Conservation (phyloP, 2,888 invertebrate genomes). For the Volucella zonaria region DNA sequence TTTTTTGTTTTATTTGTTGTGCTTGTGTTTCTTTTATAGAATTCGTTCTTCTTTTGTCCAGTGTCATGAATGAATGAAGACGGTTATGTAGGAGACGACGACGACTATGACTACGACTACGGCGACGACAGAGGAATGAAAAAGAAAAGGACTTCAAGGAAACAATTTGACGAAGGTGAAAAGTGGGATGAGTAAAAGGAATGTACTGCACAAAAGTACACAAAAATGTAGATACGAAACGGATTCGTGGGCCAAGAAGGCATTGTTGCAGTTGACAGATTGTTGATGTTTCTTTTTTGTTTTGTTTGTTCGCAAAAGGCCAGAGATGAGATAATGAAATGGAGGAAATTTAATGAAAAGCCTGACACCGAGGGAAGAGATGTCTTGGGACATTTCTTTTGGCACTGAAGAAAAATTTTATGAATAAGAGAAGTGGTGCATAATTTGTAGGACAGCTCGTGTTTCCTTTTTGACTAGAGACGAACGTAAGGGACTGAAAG, state of each 20-base stretch:
- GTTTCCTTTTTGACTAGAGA: neutral
- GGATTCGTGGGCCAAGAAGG: constrained; percentile 18
- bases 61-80: constrained; percentile 34
- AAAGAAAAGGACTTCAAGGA: constrained; percentile 14
- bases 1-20: neutral
- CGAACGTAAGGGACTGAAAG: too few relatives aligned
- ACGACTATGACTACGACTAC: neutral
- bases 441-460: neutral
- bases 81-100: constrained; percentile 41
- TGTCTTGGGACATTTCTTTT: constrained; percentile 33
- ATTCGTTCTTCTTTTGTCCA: constrained; percentile 47
- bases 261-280: constrained; percentile 66
- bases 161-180: constrained; percentile 65
- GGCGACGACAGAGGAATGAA: neutral
- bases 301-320: constrained; percentile 13
- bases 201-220: constrained; percentile 19
- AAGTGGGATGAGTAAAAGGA: constrained; percentile 16
- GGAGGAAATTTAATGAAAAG: constrained; percentile 64
- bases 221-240: neutral
- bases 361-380: constrained; percentile 37
- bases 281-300: constrained; percentile 55
- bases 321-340: constrained; percentile 26
- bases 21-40: constrained; percentile 13
- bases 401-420: constrained; percentile 19
- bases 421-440: constrained; percentile 15